These are phyloP conservation scores for Eustalomyia histrio DNA, from an alignment of 2,888 invertebrate genomes.

Conservation along the genomic window DNA sequence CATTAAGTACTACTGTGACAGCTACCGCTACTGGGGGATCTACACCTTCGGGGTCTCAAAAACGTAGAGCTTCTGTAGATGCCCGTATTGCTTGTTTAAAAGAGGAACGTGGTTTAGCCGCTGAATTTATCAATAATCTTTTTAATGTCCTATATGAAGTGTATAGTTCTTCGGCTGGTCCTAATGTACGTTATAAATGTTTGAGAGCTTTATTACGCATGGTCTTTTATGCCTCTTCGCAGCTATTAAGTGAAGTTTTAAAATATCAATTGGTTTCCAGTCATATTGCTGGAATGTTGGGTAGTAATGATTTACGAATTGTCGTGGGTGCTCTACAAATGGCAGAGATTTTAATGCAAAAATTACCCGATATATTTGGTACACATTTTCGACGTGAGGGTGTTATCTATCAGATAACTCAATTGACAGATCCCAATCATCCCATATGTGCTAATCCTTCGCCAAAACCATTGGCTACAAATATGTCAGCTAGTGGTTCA, in stretches of 20 bases:
- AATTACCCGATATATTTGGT: constrained; percentile 96
- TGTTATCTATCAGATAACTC: constrained; percentile 92
- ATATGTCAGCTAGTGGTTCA: constrained; percentile 72
- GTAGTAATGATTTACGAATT: constrained; percentile 96
- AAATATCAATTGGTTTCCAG: constrained; percentile 91
- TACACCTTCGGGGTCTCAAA: constrained; percentile 63
- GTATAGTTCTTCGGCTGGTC: constrained; percentile 98
- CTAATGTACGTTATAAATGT: constrained; percentile 98
- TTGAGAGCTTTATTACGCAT: constrained; percentile 96
- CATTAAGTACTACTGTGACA: constrained; percentile 64
- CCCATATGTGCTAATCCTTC: constrained; percentile 81
- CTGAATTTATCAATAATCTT: constrained; percentile 87
- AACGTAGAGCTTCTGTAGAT: constrained; percentile 80
- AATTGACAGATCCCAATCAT: constrained; percentile 85
- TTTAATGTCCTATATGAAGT: constrained; percentile 98
- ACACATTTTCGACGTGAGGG: constrained; percentile 98
- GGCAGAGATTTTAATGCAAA: constrained; percentile 97
- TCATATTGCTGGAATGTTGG: constrained; percentile 99
- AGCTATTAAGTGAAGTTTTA: constrained; percentile 88
- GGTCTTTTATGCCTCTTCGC: constrained; percentile 95
- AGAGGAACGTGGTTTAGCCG: constrained; percentile 86
- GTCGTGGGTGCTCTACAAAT: constrained; percentile 98
- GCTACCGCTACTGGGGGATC: constrained; percentile 66
- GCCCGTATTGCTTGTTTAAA: constrained; percentile 86
- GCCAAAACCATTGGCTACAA: constrained; percentile 80